Percentiles rank a stretch among this genome's conserved stretches.
phyloP scores from a whole-genome alignment of 2,888 invertebrate genomes.

The Tupiocoris notatus region DNA sequence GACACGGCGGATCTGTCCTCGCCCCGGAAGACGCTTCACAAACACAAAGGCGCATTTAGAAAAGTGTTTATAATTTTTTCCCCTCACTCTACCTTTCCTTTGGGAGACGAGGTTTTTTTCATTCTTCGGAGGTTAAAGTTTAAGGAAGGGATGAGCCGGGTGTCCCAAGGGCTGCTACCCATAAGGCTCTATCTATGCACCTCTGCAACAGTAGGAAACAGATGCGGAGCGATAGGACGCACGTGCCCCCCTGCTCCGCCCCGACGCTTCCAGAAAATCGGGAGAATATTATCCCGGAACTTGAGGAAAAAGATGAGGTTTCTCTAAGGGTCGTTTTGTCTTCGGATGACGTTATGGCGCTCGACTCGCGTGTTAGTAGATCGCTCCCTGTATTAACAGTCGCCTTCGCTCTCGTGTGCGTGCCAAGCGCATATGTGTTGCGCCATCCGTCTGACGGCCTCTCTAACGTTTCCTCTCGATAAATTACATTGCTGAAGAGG shows the following conservation, averaged over 20 bases:
- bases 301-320: not conserved
- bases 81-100: not conserved
- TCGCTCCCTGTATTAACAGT: not conserved
- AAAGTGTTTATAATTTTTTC: constrained; percentile 36
- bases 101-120: constrained; percentile 6
- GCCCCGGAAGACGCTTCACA: constrained; percentile 16
- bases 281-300: constrained; percentile 26
- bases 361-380: too few relatives aligned
- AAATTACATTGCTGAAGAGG: too few relatives aligned
- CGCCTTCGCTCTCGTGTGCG: not conserved
- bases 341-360: too few relatives aligned
- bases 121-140: not conserved
- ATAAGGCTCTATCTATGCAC: not conserved
- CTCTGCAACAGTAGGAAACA: constrained; percentile 22
- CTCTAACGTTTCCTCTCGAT: not conserved
- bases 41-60: constrained; percentile 32
- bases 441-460: not conserved
- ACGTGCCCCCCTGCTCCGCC: constrained; percentile 6
- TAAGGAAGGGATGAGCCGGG: constrained; percentile 13
- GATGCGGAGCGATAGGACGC: constrained; percentile 28
- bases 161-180: constrained; percentile 16
- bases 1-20: not conserved
- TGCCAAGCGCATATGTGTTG: not conserved
- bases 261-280: constrained; percentile 15
- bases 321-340: not conserved